phyloP scores from a whole-genome alignment of 2,113 vertebrate species.

The Gymnocephalus cernua region DNA sequence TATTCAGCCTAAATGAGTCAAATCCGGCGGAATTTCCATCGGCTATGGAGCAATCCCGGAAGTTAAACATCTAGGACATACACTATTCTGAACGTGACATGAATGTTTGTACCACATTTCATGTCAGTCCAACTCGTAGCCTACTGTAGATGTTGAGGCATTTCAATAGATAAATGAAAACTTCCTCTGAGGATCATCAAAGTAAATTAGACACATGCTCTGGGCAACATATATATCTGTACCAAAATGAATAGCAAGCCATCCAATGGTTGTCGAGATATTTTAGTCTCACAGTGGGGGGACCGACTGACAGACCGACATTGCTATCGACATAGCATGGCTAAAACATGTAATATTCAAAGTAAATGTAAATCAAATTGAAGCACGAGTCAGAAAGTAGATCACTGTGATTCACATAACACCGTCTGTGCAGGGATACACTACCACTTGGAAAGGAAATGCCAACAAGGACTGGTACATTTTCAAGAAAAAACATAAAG shows the following conservation, averaged over 20 bases:
- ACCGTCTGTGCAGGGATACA: slow-evolving; percentile 5
- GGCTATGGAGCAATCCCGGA: too few relatives aligned
- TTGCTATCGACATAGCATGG: neutral
- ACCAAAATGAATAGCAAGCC: neutral
- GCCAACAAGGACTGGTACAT: slow-evolving; percentile 40
- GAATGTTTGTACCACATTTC: neutral
- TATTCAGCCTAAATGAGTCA: too few relatives aligned
- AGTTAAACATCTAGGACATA: too few relatives aligned
- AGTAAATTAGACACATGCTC: neutral
- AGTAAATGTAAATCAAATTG: neutral
- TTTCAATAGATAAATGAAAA: neutral
- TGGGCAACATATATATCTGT: neutral
- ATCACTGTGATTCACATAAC: neutral
- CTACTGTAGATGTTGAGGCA: too few relatives aligned
- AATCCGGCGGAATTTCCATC: too few relatives aligned
- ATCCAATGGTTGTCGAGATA: neutral
- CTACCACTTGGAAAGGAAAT: slow-evolving; percentile 43
- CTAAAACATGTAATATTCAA: neutral
- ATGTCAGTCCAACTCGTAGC: neutral
- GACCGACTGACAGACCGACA: too few relatives aligned
- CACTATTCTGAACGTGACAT: neutral
- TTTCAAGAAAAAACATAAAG: slow-evolving; percentile 13
- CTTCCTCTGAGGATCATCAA: neutral
- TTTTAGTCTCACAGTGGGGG: neutral
- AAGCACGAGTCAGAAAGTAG: neutral